A percentile compares a stretch with the other conserved stretches of the same genome.
Conservation (phyloP, 2,113 vertebrate genomes). For the Edolisoma coerulescens region DNA sequence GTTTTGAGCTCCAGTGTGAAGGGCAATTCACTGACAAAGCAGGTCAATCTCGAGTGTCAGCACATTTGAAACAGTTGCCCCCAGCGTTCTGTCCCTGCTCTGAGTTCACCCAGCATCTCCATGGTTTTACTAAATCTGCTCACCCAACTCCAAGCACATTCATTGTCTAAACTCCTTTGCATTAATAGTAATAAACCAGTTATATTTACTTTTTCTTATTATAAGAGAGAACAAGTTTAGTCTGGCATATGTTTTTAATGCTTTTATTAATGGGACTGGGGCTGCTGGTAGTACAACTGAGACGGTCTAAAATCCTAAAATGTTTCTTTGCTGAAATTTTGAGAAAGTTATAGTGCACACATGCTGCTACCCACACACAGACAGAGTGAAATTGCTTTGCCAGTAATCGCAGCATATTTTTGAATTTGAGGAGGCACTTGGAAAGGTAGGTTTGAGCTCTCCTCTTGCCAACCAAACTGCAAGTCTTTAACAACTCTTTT, state of each 20-base stretch:
- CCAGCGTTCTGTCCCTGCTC: not conserved
- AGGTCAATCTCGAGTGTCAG: not conserved
- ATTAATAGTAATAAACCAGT: not conserved
- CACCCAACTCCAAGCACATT: not conserved
- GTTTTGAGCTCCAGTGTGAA: not conserved
- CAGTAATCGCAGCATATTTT: not conserved
- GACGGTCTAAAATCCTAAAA: not conserved
- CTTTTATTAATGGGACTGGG: not conserved
- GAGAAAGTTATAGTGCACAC: not conserved
- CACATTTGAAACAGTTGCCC: not conserved
- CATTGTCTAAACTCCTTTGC: not conserved
- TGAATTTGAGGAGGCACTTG: not conserved
- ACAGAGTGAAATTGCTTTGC: not conserved
- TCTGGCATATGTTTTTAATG: not conserved
- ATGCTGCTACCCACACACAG: not conserved
- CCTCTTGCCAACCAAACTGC: not conserved
- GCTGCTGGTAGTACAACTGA: not conserved
- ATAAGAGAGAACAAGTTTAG: not conserved
- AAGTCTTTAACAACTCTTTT: not conserved
- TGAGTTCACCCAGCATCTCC: not conserved
- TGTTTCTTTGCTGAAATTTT: not conserved
- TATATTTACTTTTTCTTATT: not conserved
- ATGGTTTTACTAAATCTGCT: not conserved
- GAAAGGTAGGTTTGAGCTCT: not conserved
- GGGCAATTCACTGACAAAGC: not conserved